Conservation (phyloP, 2,797 vertebrate species). For the Malurus splendens region DNA sequence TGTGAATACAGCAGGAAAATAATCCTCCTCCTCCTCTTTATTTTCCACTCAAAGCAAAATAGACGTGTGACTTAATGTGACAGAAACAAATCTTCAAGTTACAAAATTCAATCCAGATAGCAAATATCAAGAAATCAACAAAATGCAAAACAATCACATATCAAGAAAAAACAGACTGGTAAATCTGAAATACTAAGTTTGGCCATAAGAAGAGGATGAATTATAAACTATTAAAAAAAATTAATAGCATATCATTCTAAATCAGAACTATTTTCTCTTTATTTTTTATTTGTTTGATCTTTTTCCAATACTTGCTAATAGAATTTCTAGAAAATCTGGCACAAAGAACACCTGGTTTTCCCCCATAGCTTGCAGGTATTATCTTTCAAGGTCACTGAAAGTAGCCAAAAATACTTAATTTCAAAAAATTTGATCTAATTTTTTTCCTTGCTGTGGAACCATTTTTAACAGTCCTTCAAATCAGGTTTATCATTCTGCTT, state of each 20-base stretch:
- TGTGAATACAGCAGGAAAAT: background rate
- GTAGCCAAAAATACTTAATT: background rate
- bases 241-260: background rate
- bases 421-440: background rate
- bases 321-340: background rate
- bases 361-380: background rate
- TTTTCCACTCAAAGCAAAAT: background rate
- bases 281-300: background rate
- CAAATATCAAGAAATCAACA: background rate
- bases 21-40: background rate
- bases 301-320: background rate
- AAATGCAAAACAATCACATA: background rate
- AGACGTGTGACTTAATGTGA: background rate
- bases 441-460: background rate
- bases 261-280: background rate
- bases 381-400: background rate
- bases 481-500: slow-evolving; percentile 28
- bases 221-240: background rate
- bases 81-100: background rate
- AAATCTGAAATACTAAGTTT: background rate
- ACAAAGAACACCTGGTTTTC: background rate
- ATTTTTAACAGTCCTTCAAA: slow-evolving; percentile 34
- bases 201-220: background rate
- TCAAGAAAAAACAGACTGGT: background rate
- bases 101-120: background rate